Base-by-base conservation (phyloP, 2,797 vertebrate genomes). In the Miichthys miiuy region DNA sequence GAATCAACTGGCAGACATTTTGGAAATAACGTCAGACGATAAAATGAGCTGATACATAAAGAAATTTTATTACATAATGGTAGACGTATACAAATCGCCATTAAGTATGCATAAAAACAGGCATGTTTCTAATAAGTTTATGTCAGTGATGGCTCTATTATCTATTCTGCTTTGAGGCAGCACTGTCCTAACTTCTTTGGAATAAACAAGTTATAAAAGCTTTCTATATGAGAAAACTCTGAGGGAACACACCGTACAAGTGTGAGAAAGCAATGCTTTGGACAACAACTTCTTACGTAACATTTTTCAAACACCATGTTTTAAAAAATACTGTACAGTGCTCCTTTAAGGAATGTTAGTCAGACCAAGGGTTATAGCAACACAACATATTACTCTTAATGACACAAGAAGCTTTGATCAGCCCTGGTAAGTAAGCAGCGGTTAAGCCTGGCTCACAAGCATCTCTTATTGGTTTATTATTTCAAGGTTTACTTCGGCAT, bases 381-480 rank as follows among this genome's bases (percentile, higher is more conserved):
- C 83, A 82, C 72, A 54, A 67, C 80, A 81, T 85, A 72, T 88
- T 88, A 88, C 74, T 89, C 75, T 74, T 88, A 87, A 91, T 80
- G 85, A 76, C 81, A 71, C 57, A 1, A 4, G 5, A 50, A 72
- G 65, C 89, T 93, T 88, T 89, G 87, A 92, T 92, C 82, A 76
- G 76, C 73, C n/a, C 72, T 60, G 77, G 57, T 85, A 81, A 88
- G 86, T 66, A 89, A 82, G 77, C 80, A 77, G 77, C 57, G 11
- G 76, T 79, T 70, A 58, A 80, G 75, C 66, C 67, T 18, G 14
- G 44, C 86, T 89, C 88, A 80, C 84, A 89, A 88, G 89, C 88
- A 76, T 85, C 79, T 88, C 67, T 84, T 80, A 77, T 81, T 84
- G 80, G 80, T 92, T 92, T 92, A 91, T 94, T 93, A 91, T 94